These are phyloP conservation scores for Mamestra brassicae DNA, from an alignment of 2,888 invertebrate genomes.

Conservation along the genomic window DNA sequence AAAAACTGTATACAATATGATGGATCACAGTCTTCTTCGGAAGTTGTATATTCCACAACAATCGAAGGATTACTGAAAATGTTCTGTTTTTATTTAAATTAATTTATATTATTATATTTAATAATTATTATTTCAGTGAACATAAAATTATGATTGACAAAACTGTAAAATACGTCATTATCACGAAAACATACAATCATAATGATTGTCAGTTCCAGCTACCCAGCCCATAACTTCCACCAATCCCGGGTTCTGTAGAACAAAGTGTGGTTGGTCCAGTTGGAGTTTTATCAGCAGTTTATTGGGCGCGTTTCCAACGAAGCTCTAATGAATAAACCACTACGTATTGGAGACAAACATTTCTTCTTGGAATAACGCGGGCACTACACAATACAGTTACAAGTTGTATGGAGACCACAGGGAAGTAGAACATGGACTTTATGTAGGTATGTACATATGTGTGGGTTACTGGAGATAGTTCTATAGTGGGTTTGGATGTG, in stretches of 20 bases:
- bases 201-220: neutral
- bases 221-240: constrained; percentile 33
- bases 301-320: constrained; percentile 71
- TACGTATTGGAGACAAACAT: constrained; percentile 64
- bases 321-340: constrained; percentile 74
- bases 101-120: too few relatives aligned
- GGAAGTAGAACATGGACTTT: constrained; percentile 25
- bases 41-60: too few relatives aligned
- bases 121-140: too few relatives aligned
- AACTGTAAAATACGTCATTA: too few relatives aligned
- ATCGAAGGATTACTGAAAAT: too few relatives aligned
- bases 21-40: too few relatives aligned
- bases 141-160: too few relatives aligned
- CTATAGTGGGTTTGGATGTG: neutral
- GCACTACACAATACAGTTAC: constrained; percentile 45
- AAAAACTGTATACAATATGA: too few relatives aligned
- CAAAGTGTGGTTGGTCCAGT: constrained; percentile 68
- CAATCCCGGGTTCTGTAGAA: constrained; percentile 31
- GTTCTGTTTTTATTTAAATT: too few relatives aligned
- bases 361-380: constrained; percentile 50
- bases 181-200: too few relatives aligned
- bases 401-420: constrained; percentile 31
- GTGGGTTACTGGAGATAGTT: neutral
- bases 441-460: constrained; percentile 14
- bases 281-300: constrained; percentile 77